Conservation (phyloP, 1,140 invertebrate genomes). For the Gonatopus flavifemur region DNA sequence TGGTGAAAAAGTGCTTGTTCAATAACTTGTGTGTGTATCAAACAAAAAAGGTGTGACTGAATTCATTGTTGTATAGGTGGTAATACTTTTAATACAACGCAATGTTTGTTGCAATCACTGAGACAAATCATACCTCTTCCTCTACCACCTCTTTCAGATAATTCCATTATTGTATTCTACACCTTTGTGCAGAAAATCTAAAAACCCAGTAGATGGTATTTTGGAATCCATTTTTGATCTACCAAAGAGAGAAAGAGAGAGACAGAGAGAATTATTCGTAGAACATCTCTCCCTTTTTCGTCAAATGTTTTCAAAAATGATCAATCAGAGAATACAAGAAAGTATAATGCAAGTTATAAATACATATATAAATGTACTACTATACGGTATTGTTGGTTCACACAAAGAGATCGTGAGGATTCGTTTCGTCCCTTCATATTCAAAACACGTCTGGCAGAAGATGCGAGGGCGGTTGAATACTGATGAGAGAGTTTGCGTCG, state of each 20-base stretch:
- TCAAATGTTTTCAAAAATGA: slow-evolving; percentile 6
- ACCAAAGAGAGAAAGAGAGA: slow-evolving; percentile 11
- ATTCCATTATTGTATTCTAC: too few species aligned
- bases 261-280: slow-evolving; percentile 4
- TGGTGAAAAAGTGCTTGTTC: too few species aligned
- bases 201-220: background rate
- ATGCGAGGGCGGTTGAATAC: slow-evolving; percentile 50
- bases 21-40: too few species aligned
- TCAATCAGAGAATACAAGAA: slow-evolving; percentile 6
- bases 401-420: slow-evolving; percentile 29
- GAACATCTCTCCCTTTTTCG: too few species aligned
- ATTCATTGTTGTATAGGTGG: too few species aligned
- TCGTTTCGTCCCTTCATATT: slow-evolving; percentile 36
- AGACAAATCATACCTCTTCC: too few species aligned
- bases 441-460: slow-evolving; percentile 34
- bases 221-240: background rate
- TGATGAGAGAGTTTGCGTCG: slow-evolving; percentile 39
- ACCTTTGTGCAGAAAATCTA: too few species aligned
- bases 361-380: slow-evolving; percentile 13
- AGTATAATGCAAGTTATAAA: slow-evolving; percentile 10
- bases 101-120: too few species aligned
- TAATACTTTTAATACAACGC: too few species aligned
- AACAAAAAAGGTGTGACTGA: too few species aligned
- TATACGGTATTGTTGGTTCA: slow-evolving; percentile 31
- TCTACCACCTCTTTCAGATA: too few species aligned